Evolutionary conservation across 2,888 invertebrate species (phyloP), one percentile per base, ranked within the genome.

Genomic region (Timema cristinae): DNA sequence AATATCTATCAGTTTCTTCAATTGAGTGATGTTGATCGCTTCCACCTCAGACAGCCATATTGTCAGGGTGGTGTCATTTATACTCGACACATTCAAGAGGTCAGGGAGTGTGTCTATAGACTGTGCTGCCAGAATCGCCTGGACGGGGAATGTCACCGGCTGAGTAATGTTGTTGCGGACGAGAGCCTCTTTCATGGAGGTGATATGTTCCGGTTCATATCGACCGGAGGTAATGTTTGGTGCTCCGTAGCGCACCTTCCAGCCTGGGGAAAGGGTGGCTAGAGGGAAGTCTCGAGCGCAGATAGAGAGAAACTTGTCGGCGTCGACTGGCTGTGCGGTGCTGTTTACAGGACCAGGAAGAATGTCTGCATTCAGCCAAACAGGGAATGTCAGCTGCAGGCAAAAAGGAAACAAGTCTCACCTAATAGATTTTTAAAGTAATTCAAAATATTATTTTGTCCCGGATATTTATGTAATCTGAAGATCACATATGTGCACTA

Each of bases 281-380:
- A 87, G 83, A 0, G 88, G 86, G 75, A 91, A 89, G 59, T 84
- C 81, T 68, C 85, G 82, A 0, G 86, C 77, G 11, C 83, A 87
- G 5, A 86, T 84, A 0, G 80, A 78, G 49, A 95, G 82, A 82
- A 96, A 96, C 73, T 80, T 77, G 6, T 79, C 80, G 0, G 90
- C 83, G 78, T 91, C 86, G 0, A 95, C 89, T 0, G 84, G 69
- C 79, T 13, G 80, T 79, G 5, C 77, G 1, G 83, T 84, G 9
- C 86, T 81, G 72, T 89, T 86, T 0, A 90, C 86, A 0, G 95
- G 95, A 0, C 95, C 95, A 0, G 83, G 79, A 7, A 93, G 82
- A 75, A 96, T 92, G 81, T 96, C 96, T 0, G 95, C 95, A 81
- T 96, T 96, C 72, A 96, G 81, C 93, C 94, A 94, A 5, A 96